Evolutionary conservation across 1,140 invertebrate species (phyloP).

Genomic region (Rhopalosiphum maidis): DNA sequence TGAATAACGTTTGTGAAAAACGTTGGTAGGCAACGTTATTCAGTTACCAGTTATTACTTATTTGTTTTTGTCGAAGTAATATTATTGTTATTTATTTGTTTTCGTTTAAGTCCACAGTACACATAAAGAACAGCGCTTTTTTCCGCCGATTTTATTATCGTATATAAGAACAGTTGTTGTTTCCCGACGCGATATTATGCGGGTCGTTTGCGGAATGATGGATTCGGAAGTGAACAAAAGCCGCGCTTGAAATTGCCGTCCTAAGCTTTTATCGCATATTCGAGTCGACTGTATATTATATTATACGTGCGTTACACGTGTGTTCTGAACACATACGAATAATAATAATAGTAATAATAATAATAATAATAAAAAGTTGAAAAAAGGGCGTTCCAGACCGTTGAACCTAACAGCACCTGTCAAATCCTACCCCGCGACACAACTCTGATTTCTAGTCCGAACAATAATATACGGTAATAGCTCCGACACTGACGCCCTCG

Average conservation of each 20-base stretch:
- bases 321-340: neutral
- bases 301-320: neutral
- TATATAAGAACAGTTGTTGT: conserved; percentile 4
- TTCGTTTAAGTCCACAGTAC: neutral
- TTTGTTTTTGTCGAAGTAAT: neutral
- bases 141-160: neutral
- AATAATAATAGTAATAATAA: conserved; percentile 2
- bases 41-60: neutral
- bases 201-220: conserved; percentile 48
- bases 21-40: neutral
- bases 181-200: neutral
- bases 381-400: conserved; percentile 56
- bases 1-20: too few species aligned
- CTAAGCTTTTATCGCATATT: conserved; percentile 43
- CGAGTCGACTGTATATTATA: neutral
- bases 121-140: neutral
- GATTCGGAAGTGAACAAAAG: conserved; percentile 35
- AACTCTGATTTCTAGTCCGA: conserved; percentile 49
- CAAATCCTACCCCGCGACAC: conserved; percentile 52
- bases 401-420: conserved; percentile 56
- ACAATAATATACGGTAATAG: conserved; percentile 57
- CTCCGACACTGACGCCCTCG: conserved; percentile 43
- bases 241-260: neutral
- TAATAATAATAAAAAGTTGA: conserved; percentile 14
- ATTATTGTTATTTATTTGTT: conserved; percentile 1